phyloP scores from a whole-genome alignment of 2,888 invertebrate genomes.

The Heliconius hortense region DNA sequence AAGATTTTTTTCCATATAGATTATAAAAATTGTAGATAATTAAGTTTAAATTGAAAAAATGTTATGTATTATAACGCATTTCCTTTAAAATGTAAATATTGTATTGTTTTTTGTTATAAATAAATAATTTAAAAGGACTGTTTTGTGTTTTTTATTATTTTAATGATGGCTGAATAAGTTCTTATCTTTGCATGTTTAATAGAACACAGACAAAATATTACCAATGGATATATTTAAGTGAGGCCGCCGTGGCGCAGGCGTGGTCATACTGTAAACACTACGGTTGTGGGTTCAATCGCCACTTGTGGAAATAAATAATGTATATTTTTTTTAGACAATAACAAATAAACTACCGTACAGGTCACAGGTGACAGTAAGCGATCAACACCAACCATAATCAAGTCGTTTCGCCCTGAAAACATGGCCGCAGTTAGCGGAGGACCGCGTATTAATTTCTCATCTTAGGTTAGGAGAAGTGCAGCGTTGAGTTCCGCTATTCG shows the following conservation, averaged over 20 bases:
- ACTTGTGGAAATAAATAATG: too few relatives aligned
- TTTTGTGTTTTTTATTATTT: background rate
- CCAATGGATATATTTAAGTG: background rate
- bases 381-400: too few relatives aligned
- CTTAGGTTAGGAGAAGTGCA: background rate
- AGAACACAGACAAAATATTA: background rate
- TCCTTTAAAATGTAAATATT: slow-evolving; percentile 23
- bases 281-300: too few relatives aligned
- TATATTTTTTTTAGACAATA: background rate
- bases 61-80: slow-evolving; percentile 26
- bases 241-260: background rate
- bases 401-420: too few relatives aligned
- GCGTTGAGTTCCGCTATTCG: background rate
- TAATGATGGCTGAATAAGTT: background rate
- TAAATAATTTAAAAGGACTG: slow-evolving; percentile 10
- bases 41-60: slow-evolving; percentile 9
- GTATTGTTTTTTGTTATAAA: slow-evolving; percentile 25
- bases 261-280: too few relatives aligned
- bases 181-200: background rate
- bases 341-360: too few relatives aligned
- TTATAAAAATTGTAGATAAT: slow-evolving; percentile 6
- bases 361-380: too few relatives aligned
- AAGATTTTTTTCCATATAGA: background rate
- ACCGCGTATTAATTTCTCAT: background rate
- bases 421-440: too few relatives aligned